A percentile compares a stretch with the other conserved stretches of the same genome.
These are phyloP conservation scores for Gymnocephalus cernua DNA, from an alignment of 2,113 vertebrate genomes.

Conservation along the genomic window DNA sequence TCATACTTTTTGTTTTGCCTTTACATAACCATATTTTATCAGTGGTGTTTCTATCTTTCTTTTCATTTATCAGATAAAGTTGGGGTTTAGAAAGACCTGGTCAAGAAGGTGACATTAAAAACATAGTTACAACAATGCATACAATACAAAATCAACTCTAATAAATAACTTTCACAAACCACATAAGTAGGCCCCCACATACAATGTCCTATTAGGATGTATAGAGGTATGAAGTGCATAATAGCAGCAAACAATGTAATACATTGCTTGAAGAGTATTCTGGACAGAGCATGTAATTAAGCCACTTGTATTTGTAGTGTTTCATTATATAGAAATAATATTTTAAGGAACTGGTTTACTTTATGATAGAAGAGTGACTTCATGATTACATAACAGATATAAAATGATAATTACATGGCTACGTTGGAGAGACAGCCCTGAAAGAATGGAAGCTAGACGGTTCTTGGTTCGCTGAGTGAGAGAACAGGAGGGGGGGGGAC, in stretches of 20 bases:
- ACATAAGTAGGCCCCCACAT: background rate
- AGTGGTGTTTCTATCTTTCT: background rate
- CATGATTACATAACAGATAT: conserved; percentile 18
- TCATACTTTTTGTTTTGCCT: background rate
- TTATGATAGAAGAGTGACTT: background rate
- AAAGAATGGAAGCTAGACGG: conserved; percentile 73
- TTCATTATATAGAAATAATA: background rate
- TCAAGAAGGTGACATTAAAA: background rate
- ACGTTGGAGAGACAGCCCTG: conserved; percentile 7
- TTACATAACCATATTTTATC: background rate
- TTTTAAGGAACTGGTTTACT: background rate
- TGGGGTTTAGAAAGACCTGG: background rate
- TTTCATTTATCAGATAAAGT: background rate
- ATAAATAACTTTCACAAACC: background rate
- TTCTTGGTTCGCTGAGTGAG: conserved; percentile 75
- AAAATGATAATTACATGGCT: conserved; percentile 30
- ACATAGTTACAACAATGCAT: background rate
- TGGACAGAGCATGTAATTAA: background rate
- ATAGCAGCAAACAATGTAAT: background rate
- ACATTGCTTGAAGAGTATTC: background rate
- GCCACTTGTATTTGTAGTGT: background rate
- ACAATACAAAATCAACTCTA: background rate
- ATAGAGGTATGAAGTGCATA: background rate
- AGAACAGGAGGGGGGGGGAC: background rate
- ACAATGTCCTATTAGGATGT: background rate